Base-by-base conservation (phyloP, 2,888 invertebrate genomes). In the Epirrhoe tristata region DNA sequence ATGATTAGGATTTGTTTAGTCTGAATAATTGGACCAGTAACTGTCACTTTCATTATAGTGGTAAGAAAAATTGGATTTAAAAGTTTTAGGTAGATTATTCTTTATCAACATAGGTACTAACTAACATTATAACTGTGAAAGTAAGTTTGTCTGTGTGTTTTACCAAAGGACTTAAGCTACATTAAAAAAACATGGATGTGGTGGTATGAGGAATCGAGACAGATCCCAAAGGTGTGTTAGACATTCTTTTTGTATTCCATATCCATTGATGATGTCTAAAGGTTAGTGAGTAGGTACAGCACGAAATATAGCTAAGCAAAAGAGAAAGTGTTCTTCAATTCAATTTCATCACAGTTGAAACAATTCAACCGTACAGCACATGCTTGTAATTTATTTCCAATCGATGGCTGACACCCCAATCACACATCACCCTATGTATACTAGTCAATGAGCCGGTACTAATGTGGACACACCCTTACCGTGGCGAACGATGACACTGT, bases 401-500 rank as follows among this genome's bases (percentile, higher is more conserved):
- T 84, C 73, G 65, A 73, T 75, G 79, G 77, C 77, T 79, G 75
- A 64, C 75, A 78, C 82, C 79, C 82, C 58, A 53, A 16, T 16
- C 43, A 43, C 46, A 14, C 46, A 31, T 34, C 58, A 39, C 56
- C 51, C 52, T 65, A 62, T 73, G 71, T 76, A 70, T 74, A 79
- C 69, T 68, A 60, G 69, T 39, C 89, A 89, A 90, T 90, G 90
- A 90, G 84, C 81, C 88, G 79, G 75, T 71, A 87, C 89, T 88
- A 84, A 89, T 86, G 83, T 79, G 76, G 70, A 73, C 82, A 79
- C 85, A 74, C 86, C 87, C 83, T 82, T 71, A 79, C 62, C 66
- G 74, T 69, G 75, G 78, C 70, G 73, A 77, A 78, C 63, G 76
- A 71, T 78, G 78, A 69, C 62, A 60, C 58, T 55, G 46, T 58